A percentile compares a stretch with the other conserved stretches of the same genome.
Conservation (phyloP, 2,888 invertebrate species). For the Spodoptera littoralis region DNA sequence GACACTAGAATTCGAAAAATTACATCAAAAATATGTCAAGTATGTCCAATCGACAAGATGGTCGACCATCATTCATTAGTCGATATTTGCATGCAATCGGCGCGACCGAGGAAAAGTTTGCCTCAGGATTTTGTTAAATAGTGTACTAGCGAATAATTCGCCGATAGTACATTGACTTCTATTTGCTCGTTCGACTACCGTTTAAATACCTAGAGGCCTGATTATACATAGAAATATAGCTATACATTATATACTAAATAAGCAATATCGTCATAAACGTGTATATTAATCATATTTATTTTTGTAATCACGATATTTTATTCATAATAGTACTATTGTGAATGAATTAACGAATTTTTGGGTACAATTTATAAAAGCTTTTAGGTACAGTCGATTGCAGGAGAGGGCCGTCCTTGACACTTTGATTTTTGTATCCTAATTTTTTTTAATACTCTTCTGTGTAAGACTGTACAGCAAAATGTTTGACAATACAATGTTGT, state of each 20-base stretch:
- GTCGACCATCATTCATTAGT: too few species aligned
- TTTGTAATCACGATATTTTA: constrained; percentile 47
- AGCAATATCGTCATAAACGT: constrained; percentile 38
- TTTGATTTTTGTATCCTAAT: not conserved
- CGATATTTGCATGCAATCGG: too few species aligned
- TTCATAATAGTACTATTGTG: constrained; percentile 2
- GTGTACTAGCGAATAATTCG: too few species aligned
- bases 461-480: constrained; percentile 18
- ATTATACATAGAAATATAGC: constrained; percentile 16
- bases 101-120: too few species aligned
- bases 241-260: constrained; percentile 13
- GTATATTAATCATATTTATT: constrained; percentile 52
- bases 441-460: constrained; percentile 16
- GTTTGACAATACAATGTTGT: constrained; percentile 33
- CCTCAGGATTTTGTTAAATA: too few species aligned
- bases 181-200: too few species aligned
- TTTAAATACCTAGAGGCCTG: not conserved
- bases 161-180: too few species aligned
- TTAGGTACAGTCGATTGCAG: constrained; percentile 25
- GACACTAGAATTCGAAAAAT: too few species aligned
- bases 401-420: not conserved
- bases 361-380: constrained; percentile 37
- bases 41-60: too few species aligned
- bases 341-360: constrained; percentile 28
- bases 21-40: too few species aligned